Percentiles rank a stretch among this genome's conserved stretches.
Conservation (phyloP, 92 coral and sea anemone species). For the Epizoanthus stellaris region DNA sequence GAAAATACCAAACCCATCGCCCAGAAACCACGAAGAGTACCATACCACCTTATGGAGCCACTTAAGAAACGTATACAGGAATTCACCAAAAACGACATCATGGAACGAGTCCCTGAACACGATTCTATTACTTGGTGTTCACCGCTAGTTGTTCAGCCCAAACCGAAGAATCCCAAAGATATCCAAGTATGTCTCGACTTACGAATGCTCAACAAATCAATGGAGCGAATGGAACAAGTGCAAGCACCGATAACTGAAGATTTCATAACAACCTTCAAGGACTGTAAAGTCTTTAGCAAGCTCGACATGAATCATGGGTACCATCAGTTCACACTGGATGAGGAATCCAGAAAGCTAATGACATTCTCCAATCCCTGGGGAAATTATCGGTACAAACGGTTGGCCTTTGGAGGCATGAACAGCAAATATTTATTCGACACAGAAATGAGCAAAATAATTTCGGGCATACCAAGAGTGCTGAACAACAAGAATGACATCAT, state of each 20-base stretch:
- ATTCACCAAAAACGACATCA: conserved; percentile 40
- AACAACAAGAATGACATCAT: conserved; percentile 72
- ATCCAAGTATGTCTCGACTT: conserved; percentile 57
- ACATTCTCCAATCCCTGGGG: conserved; percentile 54
- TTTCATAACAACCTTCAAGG: conserved; percentile 49
- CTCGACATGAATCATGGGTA: conserved; percentile 54
- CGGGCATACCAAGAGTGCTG: conserved; percentile 59
- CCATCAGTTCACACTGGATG: conserved; percentile 40
- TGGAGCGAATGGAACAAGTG: conserved; percentile 58
- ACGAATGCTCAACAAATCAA: conserved; percentile 46
- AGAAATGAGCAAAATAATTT: conserved; percentile 49
- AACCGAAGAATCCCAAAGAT: conserved; percentile 64
- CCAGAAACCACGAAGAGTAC: conserved; percentile 62
- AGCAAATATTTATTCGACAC: conserved; percentile 71
- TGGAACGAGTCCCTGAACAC: conserved; percentile 56
- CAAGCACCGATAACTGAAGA: conserved; percentile 69
- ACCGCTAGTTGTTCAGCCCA: conserved; percentile 61
- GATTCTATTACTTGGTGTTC: conserved; percentile 59
- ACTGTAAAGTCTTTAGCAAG: conserved; percentile 41
- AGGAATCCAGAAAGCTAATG: conserved; percentile 48
- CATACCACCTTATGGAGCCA: conserved; percentile 66
- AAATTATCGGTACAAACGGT: conserved; percentile 59
- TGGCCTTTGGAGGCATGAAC: conserved; percentile 59
- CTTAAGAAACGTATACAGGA: conserved; percentile 50
- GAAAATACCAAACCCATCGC: conserved; percentile 56